Percentiles rank a stretch among this genome's conserved stretches.
phyloP scores from a whole-genome alignment of 1,140 invertebrate species.

The Varroa destructor region DNA sequence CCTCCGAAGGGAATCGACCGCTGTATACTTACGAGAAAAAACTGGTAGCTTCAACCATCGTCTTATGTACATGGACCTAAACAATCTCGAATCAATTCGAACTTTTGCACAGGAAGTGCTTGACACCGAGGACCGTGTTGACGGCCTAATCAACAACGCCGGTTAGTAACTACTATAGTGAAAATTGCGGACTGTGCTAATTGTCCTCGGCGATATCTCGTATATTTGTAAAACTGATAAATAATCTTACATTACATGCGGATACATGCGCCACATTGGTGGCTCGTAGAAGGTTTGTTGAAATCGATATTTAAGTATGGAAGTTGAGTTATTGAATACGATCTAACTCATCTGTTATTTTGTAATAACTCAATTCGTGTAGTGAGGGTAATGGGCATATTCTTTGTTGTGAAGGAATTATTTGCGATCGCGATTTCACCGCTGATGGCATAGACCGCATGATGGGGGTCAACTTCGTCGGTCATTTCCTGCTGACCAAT shows the following conservation, averaged over 20 bases:
- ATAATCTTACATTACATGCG: too few species aligned
- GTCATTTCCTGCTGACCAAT: constrained; percentile 67
- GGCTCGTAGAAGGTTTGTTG: not conserved
- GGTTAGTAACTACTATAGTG: constrained; percentile 39
- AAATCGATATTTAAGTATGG: not conserved
- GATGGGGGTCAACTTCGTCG: constrained; percentile 42
- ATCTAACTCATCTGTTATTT: too few species aligned
- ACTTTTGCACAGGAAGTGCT: constrained; percentile 53
- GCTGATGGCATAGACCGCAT: constrained; percentile 40
- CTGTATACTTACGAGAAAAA: constrained; percentile 38
- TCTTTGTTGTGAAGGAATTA: constrained; percentile 33
- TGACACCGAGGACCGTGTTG: constrained; percentile 49
- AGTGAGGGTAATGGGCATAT: too few species aligned
- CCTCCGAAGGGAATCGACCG: constrained; percentile 39
- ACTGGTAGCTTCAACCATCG: constrained; percentile 38
- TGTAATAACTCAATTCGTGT: too few species aligned
- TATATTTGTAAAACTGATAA: too few species aligned
- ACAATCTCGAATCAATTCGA: constrained; percentile 53
- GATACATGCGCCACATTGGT: not conserved
- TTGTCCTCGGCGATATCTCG: too few species aligned
- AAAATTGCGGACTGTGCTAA: not conserved
- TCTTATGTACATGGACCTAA: constrained; percentile 54
- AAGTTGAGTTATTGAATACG: too few species aligned
- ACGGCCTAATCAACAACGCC: constrained; percentile 64
- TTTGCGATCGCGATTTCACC: constrained; percentile 39